Conservation (phyloP, 2,113 vertebrate genomes). For the Cavia porcellus region DNA sequence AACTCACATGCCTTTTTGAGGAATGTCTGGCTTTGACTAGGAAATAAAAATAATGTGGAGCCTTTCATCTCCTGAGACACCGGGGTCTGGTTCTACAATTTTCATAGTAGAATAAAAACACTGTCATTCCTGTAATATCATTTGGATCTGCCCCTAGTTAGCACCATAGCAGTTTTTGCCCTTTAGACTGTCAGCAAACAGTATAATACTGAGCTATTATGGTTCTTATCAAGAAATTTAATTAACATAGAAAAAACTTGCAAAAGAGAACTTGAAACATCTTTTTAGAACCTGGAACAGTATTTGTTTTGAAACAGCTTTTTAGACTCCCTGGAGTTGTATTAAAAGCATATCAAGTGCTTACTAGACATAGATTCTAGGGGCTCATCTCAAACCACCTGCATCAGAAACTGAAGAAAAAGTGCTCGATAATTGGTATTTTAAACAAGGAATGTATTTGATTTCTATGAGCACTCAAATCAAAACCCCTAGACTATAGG, state of each 20-base stretch:
- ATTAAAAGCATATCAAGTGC: neutral
- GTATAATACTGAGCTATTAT: neutral
- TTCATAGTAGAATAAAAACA: neutral
- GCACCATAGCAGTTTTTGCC: neutral
- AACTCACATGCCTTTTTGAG: constrained; percentile 26
- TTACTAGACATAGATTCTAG: neutral
- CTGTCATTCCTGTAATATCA: neutral
- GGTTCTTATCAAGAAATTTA: neutral
- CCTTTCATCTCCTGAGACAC: neutral
- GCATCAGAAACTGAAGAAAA: neutral
- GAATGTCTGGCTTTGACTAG: neutral
- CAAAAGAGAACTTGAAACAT: neutral
- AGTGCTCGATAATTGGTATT: neutral
- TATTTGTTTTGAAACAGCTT: neutral
- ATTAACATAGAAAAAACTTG: constrained; percentile 17
- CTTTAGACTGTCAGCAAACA: neutral
- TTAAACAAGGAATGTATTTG: constrained; percentile 17
- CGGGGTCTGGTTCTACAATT: neutral
- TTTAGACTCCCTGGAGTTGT: neutral
- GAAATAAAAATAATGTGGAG: neutral
- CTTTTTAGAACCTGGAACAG: neutral
- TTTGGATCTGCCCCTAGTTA: neutral
- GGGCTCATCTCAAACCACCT: constrained; percentile 3
- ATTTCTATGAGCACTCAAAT: constrained; percentile 5
- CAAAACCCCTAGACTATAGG: neutral